Evolutionary conservation across 2,113 vertebrate genomes (phyloP).

Genomic region (Oreochromis tanganicae): DNA sequence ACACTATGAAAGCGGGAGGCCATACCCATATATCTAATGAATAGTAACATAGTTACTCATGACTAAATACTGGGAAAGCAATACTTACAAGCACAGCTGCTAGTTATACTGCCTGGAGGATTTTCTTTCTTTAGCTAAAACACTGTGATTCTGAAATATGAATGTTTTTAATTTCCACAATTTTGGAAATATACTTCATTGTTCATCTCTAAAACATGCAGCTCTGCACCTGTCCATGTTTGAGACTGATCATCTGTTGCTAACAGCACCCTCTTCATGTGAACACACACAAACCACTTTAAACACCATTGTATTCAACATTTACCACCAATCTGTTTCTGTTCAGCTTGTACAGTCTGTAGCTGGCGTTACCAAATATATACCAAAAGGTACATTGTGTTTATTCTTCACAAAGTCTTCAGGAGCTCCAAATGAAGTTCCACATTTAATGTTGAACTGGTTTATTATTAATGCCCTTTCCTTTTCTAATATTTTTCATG

Average conservation of each 20-base stretch:
- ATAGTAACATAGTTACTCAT: neutral
- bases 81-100: neutral
- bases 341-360: neutral
- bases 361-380: neutral
- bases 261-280: neutral
- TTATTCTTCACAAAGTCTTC: neutral
- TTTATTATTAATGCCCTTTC: neutral
- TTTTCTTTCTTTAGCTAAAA: neutral
- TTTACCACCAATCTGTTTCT: neutral
- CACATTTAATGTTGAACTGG: neutral
- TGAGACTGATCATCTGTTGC: neutral
- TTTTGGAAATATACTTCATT: neutral
- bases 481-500: neutral
- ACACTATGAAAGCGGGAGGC: neutral
- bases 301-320: neutral
- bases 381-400: neutral
- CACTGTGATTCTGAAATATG: fast-evolving
- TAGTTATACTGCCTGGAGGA: neutral
- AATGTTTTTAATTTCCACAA: neutral
- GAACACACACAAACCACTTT: neutral
- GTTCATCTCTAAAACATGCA: neutral
- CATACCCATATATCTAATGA: neutral
- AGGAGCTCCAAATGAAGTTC: neutral
- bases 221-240: neutral
- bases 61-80: neutral